phyloP scores from a whole-genome alignment of 2,113 vertebrate species.

The Pseudorhombus dupliciocellatus region DNA sequence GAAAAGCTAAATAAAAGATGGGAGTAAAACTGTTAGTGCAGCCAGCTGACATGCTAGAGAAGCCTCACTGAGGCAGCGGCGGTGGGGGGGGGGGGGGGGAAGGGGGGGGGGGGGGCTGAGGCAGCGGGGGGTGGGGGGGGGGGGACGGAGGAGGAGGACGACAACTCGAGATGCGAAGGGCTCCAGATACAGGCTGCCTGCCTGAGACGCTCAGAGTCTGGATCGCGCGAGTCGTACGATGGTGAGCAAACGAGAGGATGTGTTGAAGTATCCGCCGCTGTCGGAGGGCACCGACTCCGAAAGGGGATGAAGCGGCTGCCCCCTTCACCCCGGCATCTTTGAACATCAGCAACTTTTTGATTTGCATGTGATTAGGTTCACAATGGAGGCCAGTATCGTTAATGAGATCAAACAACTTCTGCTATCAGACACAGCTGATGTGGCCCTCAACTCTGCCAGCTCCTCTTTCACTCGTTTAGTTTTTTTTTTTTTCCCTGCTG shows the following conservation, averaged over 20 bases:
- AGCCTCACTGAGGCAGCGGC: slow-evolving; percentile 13
- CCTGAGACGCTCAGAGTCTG: background rate
- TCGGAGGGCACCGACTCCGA: slow-evolving; percentile 41
- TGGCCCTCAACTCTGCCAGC: slow-evolving; percentile 71
- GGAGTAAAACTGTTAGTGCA: slow-evolving; percentile 77
- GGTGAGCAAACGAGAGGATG: slow-evolving; percentile 30
- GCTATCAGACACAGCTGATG: slow-evolving; percentile 69
- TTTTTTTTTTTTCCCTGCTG: slow-evolving; percentile 35
- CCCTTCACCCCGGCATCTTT: slow-evolving; percentile 53
- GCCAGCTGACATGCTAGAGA: slow-evolving; percentile 46
- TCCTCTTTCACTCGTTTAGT: slow-evolving; percentile 42
- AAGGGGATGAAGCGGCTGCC: slow-evolving; percentile 34
- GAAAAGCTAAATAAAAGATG: slow-evolving; percentile 80
- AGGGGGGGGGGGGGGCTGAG: background rate
- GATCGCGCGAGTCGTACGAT: slow-evolving; percentile 12
- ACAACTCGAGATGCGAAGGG: slow-evolving; percentile 13
- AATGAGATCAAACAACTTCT: slow-evolving; percentile 68
- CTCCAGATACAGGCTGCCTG: slow-evolving; percentile 11
- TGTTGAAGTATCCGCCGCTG: slow-evolving; percentile 34
- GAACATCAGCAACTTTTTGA: slow-evolving; percentile 60
- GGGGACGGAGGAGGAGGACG: background rate
- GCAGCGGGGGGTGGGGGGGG: background rate
- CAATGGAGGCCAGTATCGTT: slow-evolving; percentile 68
- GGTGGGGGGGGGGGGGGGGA: background rate
- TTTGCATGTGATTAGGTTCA: slow-evolving; percentile 67